A percentile compares a stretch with the other conserved stretches of the same genome.
phyloP scores from a whole-genome alignment of 2,113 vertebrate species.

The Tapirus terrestris region DNA sequence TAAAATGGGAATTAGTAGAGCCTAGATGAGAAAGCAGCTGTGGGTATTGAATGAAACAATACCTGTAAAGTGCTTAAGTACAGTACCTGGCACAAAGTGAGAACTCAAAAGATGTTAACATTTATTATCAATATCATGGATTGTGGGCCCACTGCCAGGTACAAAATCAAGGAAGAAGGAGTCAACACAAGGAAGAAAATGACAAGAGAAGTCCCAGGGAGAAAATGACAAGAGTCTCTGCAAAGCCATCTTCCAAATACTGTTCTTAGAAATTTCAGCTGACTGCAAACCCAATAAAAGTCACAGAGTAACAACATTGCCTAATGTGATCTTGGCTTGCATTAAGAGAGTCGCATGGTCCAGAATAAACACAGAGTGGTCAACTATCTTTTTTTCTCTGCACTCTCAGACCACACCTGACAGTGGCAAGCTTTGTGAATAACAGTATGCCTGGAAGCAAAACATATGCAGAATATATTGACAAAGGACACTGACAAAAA shows the following conservation, averaged over 20 bases:
- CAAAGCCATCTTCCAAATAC: not conserved
- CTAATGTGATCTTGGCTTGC: not conserved
- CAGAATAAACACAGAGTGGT: not conserved
- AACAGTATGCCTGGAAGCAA: not conserved
- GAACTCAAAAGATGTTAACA: not conserved
- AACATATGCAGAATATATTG: not conserved
- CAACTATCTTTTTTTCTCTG: not conserved
- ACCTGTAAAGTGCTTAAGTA: not conserved
- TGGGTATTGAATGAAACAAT: not conserved
- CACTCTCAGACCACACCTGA: not conserved
- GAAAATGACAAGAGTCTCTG: not conserved
- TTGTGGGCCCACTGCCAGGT: not conserved
- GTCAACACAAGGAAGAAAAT: not conserved
- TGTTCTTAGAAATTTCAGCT: not conserved
- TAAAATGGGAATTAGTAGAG: not conserved
- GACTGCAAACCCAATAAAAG: not conserved
- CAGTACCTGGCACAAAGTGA: not conserved
- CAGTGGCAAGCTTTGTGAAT: not conserved
- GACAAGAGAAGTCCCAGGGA: not conserved
- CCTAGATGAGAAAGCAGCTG: not conserved
- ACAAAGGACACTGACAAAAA: not conserved
- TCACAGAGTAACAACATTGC: not conserved
- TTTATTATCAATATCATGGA: not conserved
- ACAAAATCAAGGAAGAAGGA: slow-evolving; percentile 14
- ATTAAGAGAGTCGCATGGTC: not conserved